Evolutionary conservation across 2,113 vertebrate genomes (phyloP).

Genomic region (Misgurnus anguillicaudatus): DNA sequence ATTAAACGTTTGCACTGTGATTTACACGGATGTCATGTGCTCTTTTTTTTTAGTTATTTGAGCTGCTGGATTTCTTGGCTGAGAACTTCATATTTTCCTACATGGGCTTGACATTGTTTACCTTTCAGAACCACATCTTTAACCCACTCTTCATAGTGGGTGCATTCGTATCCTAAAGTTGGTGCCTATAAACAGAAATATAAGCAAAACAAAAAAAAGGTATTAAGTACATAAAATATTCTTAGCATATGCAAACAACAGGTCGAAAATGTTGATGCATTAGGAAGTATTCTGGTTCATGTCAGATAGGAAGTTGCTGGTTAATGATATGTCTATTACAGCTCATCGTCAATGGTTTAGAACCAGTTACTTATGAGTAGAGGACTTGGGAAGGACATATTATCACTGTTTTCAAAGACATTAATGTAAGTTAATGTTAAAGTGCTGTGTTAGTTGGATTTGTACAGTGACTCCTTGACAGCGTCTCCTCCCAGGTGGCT

Average conservation of each 20-base stretch:
- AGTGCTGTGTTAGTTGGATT: background rate
- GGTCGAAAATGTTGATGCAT: background rate
- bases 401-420: background rate
- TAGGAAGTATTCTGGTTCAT: constrained; percentile 10
- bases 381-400: background rate
- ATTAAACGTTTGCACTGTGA: background rate
- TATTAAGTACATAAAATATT: background rate
- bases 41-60: constrained; percentile 84
- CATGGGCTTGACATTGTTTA: constrained; percentile 96
- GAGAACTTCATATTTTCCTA: constrained; percentile 99
- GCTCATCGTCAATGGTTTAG: background rate
- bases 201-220: too few species aligned
- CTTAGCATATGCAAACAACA: background rate
- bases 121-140: constrained; percentile 95
- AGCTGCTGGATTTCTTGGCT: constrained; percentile 96
- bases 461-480: constrained; percentile 74
- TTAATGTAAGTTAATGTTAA: background rate
- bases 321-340: background rate
- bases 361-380: constrained; percentile 7
- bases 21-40: constrained; percentile 22
- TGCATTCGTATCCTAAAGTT: constrained; percentile 91
- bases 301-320: background rate
- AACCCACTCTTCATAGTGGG: constrained; percentile 92
- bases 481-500: constrained; percentile 78
- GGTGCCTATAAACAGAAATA: background rate